Evolutionary conservation across 2,113 vertebrate genomes (phyloP).

Genomic region (Phaethon lepturus): DNA sequence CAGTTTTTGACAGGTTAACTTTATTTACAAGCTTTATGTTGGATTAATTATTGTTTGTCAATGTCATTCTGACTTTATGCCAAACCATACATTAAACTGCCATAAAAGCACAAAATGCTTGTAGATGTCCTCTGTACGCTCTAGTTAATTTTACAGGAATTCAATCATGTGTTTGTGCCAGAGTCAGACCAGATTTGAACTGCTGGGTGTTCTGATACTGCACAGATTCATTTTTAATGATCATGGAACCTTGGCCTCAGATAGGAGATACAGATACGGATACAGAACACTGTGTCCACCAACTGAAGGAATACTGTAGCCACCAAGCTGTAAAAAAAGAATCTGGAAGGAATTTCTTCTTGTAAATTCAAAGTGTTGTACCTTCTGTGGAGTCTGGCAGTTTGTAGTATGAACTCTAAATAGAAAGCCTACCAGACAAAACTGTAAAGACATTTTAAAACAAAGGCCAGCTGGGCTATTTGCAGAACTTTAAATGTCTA

Average conservation of each 20-base stretch:
- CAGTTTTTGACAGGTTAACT: background rate
- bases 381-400: background rate
- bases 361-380: background rate
- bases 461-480: background rate
- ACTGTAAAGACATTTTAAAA: background rate
- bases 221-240: background rate
- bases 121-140: background rate
- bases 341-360: background rate
- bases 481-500: background rate
- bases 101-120: background rate
- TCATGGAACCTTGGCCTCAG: background rate
- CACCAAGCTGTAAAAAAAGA: background rate
- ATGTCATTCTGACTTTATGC: background rate
- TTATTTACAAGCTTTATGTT: background rate
- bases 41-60: background rate
- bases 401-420: background rate
- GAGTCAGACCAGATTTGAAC: background rate
- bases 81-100: background rate
- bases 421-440: background rate
- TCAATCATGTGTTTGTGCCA: background rate
- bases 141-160: background rate
- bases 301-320: background rate
- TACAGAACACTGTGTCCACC: background rate
- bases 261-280: background rate
- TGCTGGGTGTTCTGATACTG: background rate